phyloP scores from a whole-genome alignment of 2,888 invertebrate genomes.

The Cheiracanthium punctorium region DNA sequence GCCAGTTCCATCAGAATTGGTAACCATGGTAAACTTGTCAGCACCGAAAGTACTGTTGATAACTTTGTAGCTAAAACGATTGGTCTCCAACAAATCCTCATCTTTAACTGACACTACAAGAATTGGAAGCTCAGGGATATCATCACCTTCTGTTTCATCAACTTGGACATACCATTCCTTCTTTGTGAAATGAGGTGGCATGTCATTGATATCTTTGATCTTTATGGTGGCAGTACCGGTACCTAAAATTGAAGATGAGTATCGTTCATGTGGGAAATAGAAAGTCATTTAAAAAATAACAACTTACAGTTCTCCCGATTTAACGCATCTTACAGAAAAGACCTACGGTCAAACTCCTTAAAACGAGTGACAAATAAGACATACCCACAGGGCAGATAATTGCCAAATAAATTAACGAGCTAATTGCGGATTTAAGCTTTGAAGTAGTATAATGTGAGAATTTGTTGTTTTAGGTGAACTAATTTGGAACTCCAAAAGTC shows the following conservation, averaged over 20 bases:
- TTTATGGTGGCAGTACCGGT: slow-evolving; percentile 76
- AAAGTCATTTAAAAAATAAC: too few relatives aligned
- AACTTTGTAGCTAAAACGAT: slow-evolving; percentile 94
- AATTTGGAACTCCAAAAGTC: too few relatives aligned
- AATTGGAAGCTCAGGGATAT: slow-evolving; percentile 93
- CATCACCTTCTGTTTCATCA: slow-evolving; percentile 93
- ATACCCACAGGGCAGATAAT: too few relatives aligned
- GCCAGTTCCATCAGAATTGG: slow-evolving; percentile 95
- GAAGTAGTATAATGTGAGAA: too few relatives aligned
- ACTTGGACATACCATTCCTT: slow-evolving; percentile 81
- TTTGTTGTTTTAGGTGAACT: too few relatives aligned
- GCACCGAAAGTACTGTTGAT: slow-evolving; percentile 89
- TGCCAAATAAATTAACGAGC: too few relatives aligned
- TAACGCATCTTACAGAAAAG: too few relatives aligned
- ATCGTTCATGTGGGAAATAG: too few relatives aligned
- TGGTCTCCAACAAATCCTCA: slow-evolving; percentile 88
- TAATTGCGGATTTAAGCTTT: too few relatives aligned
- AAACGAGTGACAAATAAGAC: too few relatives aligned
- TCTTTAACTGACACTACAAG: slow-evolving; percentile 95
- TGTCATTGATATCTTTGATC: slow-evolving; percentile 78
- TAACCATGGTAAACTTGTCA: slow-evolving; percentile 96
- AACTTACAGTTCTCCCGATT: too few relatives aligned
- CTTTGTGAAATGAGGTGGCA: slow-evolving; percentile 76
- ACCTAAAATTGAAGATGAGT: slow-evolving; percentile 72
- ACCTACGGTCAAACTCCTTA: too few relatives aligned